Percentiles rank a stretch among this genome's conserved stretches.
These are phyloP conservation scores for Folsomia manolachei DNA, from an alignment of 2,888 invertebrate species.

Conservation along the genomic window DNA sequence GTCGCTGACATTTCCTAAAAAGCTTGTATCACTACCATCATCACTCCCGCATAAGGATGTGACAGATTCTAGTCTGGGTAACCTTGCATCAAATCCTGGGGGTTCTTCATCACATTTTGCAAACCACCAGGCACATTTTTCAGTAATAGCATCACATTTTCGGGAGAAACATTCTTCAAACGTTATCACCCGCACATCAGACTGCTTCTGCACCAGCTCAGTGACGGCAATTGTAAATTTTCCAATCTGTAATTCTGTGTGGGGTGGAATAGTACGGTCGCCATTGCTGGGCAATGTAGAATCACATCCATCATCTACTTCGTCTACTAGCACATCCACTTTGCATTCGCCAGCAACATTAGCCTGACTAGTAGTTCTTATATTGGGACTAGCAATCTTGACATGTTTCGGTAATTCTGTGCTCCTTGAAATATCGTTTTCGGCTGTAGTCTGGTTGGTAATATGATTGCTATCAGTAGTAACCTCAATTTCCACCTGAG, in stretches of 20 bases:
- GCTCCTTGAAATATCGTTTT: too few species aligned
- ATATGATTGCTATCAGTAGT: too few species aligned
- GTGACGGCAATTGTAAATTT: conserved; percentile 23
- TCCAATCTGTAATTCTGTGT: conserved; percentile 24
- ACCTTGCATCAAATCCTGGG: not conserved
- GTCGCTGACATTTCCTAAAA: conserved; percentile 40
- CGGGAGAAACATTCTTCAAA: not conserved
- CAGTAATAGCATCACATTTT: not conserved
- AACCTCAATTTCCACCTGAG: not conserved
- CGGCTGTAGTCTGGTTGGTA: too few species aligned
- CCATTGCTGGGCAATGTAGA: not conserved
- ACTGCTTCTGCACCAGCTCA: conserved; percentile 8
- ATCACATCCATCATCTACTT: too few species aligned
- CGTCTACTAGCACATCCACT: conserved; percentile 24
- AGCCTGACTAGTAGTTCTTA: not conserved
- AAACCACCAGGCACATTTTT: conserved; percentile 45
- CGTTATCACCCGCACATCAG: not conserved
- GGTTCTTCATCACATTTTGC: conserved; percentile 24
- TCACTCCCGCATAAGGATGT: not conserved
- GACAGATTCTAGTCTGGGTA: not conserved
- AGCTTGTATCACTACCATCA: conserved; percentile 35
- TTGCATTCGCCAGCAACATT: conserved; percentile 8
- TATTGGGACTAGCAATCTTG: not conserved
- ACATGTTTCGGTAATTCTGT: not conserved
- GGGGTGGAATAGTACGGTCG: conserved; percentile 14